Evolutionary conservation across 2,888 invertebrate genomes (phyloP).

Genomic region (Drosophila flavopinicola): DNA sequence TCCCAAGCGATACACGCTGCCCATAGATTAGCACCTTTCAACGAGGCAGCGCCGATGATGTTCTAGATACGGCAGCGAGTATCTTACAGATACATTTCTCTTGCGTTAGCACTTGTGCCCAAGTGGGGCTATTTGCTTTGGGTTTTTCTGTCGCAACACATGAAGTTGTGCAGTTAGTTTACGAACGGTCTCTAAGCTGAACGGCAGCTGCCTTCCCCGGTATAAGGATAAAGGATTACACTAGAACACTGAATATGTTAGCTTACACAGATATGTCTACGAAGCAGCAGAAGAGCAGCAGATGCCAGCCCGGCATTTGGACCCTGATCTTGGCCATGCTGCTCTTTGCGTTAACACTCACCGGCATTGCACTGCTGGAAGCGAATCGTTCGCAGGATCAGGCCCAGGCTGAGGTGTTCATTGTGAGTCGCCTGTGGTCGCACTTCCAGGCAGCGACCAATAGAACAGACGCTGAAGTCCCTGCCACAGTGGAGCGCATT

Average conservation of each 20-base stretch:
- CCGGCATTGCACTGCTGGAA: slow-evolving; percentile 51
- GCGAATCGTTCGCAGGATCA: slow-evolving; percentile 26
- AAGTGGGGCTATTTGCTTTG: slow-evolving; percentile 2
- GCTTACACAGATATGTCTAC: slow-evolving; percentile 60
- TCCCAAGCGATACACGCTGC: slow-evolving; percentile 53
- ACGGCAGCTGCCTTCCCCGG: slow-evolving; percentile 42
- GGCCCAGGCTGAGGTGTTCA: slow-evolving; percentile 34
- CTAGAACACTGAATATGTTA: slow-evolving; percentile 32
- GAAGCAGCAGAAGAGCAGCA: slow-evolving; percentile 41
- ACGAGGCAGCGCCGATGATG: slow-evolving; percentile 47
- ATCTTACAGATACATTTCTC: slow-evolving; percentile 44
- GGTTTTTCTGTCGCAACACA: slow-evolving; percentile 56
- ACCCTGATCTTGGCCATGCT: slow-evolving; percentile 44
- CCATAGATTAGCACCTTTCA: slow-evolving; percentile 68
- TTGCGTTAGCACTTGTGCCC: slow-evolving; percentile 62
- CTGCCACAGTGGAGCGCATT: slow-evolving; percentile 64
- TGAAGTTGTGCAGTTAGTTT: slow-evolving; percentile 48
- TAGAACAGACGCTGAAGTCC: slow-evolving; percentile 26
- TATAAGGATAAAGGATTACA: slow-evolving; percentile 20
- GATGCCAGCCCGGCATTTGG: slow-evolving; percentile 49
- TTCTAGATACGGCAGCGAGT: slow-evolving; percentile 62
- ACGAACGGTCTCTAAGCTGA: slow-evolving; percentile 39
- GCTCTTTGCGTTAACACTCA: slow-evolving; percentile 54
- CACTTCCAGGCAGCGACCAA: slow-evolving; percentile 32
- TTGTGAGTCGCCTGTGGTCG: slow-evolving; percentile 61